Evolutionary conservation across 2,888 invertebrate genomes (phyloP).

Genomic region (Synanthedon tipuliformis): DNA sequence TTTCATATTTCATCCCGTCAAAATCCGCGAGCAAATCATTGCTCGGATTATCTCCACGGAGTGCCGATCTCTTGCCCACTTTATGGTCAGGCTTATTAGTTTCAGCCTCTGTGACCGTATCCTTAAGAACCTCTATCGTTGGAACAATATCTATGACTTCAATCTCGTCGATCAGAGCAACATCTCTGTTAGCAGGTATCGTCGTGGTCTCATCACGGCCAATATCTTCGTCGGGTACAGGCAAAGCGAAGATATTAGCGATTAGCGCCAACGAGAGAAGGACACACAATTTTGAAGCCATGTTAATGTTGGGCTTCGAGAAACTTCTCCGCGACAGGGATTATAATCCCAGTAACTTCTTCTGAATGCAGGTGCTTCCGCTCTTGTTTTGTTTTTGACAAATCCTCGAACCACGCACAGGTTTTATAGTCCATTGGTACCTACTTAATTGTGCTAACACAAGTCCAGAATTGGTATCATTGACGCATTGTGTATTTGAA

Average conservation of each 20-base stretch:
- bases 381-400: conserved; percentile 18
- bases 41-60: conserved; percentile 43
- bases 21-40: conserved; percentile 45
- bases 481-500: conserved; percentile 35
- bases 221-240: conserved; percentile 9
- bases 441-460: conserved; percentile 43
- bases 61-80: conserved; percentile 40
- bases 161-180: conserved; percentile 28
- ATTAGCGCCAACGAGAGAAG: conserved; percentile 40
- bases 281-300: conserved; percentile 37
- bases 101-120: conserved; percentile 16
- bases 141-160: conserved; percentile 40
- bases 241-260: conserved; percentile 27
- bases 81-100: conserved; percentile 25
- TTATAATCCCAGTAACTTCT: conserved; percentile 23
- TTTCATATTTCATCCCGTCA: conserved; percentile 39
- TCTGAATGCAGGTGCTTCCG: conserved; percentile 19
- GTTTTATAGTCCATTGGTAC: conserved; percentile 32
- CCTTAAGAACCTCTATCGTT: conserved; percentile 22
- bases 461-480: conserved; percentile 45
- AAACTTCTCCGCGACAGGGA: conserved; percentile 35
- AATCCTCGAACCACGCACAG: conserved; percentile 16
- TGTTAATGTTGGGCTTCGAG: conserved; percentile 32
- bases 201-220: conserved; percentile 18
- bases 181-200: conserved; percentile 23